These are phyloP conservation scores for Patiria miniata DNA, from an alignment of 35 echinoderm and acorn worm genomes.

Conservation along the genomic window DNA sequence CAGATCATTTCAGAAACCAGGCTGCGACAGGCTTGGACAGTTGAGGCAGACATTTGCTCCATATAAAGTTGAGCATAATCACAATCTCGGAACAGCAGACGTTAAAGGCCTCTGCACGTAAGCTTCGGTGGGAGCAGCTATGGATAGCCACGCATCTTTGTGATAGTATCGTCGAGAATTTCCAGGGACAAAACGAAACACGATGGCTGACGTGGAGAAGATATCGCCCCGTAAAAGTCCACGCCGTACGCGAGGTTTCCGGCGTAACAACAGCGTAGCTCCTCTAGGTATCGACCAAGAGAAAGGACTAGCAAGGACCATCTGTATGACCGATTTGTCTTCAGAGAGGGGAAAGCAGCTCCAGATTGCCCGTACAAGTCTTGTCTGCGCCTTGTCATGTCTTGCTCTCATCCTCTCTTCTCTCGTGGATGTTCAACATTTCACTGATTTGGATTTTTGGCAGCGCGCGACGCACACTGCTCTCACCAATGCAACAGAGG, in stretches of 20 bases:
- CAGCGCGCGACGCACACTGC: background rate
- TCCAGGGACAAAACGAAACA: no score
- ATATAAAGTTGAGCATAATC: no score
- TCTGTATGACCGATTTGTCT: slow-evolving; percentile 47
- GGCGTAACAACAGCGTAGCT: background rate
- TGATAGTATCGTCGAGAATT: no score
- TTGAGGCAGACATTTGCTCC: no score
- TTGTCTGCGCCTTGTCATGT: slow-evolving; percentile 38
- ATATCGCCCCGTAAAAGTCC: background rate
- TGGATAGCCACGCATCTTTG: no score
- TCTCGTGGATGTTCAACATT: slow-evolving; percentile 55
- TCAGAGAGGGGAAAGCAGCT: slow-evolving; percentile 55
- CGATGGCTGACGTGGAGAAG: background rate
- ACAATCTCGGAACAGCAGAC: no score
- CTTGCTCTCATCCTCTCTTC: slow-evolving; percentile 36
- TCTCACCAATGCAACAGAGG: background rate
- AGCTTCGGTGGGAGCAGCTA: no score
- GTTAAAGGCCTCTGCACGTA: no score
- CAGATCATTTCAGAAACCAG: no score
- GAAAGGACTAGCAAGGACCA: background rate
- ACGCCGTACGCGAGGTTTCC: background rate
- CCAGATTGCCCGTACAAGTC: slow-evolving; percentile 46
- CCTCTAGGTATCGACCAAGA: background rate
- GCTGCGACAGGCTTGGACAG: no score
- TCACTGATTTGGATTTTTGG: slow-evolving; percentile 42